These are phyloP conservation scores for Leptinotarsa tumamoca DNA, from an alignment of 2,888 invertebrate genomes.

Conservation along the genomic window DNA sequence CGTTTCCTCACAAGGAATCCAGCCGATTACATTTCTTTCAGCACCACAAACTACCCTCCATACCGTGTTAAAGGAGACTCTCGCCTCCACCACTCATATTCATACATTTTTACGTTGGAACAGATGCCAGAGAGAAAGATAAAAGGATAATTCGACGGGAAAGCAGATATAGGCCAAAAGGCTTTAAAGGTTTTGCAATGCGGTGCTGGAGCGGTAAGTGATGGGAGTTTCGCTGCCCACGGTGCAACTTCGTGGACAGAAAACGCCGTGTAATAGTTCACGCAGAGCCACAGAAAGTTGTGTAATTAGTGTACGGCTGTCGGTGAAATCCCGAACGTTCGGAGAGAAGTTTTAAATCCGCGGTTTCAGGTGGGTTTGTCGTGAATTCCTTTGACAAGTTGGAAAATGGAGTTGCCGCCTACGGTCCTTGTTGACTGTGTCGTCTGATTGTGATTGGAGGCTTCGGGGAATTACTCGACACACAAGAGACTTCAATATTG, in stretches of 20 bases:
- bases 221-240: neutral
- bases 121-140: neutral
- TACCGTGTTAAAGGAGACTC: neutral
- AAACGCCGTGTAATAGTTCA: neutral
- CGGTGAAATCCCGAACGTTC: neutral
- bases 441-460: neutral
- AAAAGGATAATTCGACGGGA: neutral
- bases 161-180: constrained; percentile 11
- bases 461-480: too few relatives aligned
- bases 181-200: constrained; percentile 5
- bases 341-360: neutral
- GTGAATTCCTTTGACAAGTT: neutral
- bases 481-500: too few relatives aligned
- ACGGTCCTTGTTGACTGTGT: neutral
- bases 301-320: neutral
- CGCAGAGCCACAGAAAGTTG: neutral
- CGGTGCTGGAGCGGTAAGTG: neutral
- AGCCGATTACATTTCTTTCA: neutral
- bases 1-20: too few relatives aligned
- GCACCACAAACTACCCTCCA: neutral
- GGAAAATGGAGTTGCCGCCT: neutral
- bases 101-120: neutral
- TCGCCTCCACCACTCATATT: neutral
- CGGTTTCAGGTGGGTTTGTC: neutral
- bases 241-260: neutral